Evolutionary conservation across 2,113 vertebrate genomes (phyloP).

Genomic region (Falcunculus frontatus): DNA sequence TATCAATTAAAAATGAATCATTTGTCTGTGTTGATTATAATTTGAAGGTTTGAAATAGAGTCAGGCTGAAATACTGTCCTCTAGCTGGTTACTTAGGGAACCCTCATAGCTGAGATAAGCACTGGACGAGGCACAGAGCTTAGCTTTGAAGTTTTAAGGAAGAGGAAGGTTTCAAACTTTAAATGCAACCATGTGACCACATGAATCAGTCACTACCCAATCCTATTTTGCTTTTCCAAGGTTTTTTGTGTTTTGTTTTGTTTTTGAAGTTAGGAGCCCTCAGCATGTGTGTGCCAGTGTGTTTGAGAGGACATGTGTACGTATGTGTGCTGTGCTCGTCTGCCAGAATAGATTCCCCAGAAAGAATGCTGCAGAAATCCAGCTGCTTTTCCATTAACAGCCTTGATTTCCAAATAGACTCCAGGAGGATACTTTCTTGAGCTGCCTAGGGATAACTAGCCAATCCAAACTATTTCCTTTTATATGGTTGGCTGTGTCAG

Average conservation of each 20-base stretch:
- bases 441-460: constrained; percentile 25
- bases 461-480: constrained; percentile 21
- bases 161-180: background rate
- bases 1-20: background rate
- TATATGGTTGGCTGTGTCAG: constrained; percentile 6
- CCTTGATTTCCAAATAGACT: constrained; percentile 24
- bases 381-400: constrained; percentile 58
- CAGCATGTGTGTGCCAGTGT: background rate
- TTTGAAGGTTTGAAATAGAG: background rate
- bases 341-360: background rate
- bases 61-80: background rate
- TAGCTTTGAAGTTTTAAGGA: background rate
- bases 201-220: background rate
- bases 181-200: background rate
- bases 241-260: background rate
- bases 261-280: background rate
- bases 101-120: background rate
- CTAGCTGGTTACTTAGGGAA: background rate
- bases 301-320: background rate
- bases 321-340: background rate
- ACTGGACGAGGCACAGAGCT: background rate
- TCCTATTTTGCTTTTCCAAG: background rate
- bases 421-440: constrained; percentile 31
- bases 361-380: constrained; percentile 39
- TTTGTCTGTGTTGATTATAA: background rate